Conservation (phyloP, 2,888 invertebrate genomes). For the Meliscaeva auricollis region DNA sequence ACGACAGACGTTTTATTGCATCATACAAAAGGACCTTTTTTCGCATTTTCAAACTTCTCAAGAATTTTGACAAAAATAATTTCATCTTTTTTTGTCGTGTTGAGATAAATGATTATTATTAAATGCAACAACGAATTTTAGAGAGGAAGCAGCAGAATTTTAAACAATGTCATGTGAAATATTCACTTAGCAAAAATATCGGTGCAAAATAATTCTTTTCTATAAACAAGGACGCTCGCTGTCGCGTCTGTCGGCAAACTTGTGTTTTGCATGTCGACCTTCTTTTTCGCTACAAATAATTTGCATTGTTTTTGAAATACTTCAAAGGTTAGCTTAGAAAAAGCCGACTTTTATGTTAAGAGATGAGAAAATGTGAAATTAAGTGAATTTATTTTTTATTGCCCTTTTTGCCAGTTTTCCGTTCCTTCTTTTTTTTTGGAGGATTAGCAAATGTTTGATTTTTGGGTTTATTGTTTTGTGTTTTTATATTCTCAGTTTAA, state of each 20-base stretch:
- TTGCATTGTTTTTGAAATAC: slow-evolving; percentile 17
- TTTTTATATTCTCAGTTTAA: slow-evolving; percentile 33
- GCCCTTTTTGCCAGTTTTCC: slow-evolving; percentile 40
- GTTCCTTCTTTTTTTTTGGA: neutral
- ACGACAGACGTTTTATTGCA: slow-evolving; percentile 58
- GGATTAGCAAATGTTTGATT: slow-evolving; percentile 63
- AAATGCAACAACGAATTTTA: slow-evolving; percentile 45
- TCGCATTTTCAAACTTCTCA: slow-evolving; percentile 40
- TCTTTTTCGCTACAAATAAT: slow-evolving; percentile 5
- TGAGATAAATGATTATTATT: slow-evolving; percentile 48
- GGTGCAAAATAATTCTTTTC: neutral
- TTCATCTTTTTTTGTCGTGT: slow-evolving; percentile 15
- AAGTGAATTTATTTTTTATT: slow-evolving; percentile 44
- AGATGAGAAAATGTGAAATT: neutral
- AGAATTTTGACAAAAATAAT: slow-evolving; percentile 9
- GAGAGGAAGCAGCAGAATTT: slow-evolving; percentile 13
- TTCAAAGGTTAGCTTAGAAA: slow-evolving; percentile 19
- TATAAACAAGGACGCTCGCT: slow-evolving; percentile 13
- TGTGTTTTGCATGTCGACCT: slow-evolving; percentile 23
- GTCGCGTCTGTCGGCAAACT: neutral
- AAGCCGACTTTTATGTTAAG: slow-evolving; percentile 14
- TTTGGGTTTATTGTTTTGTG: slow-evolving; percentile 53
- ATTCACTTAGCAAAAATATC: neutral
- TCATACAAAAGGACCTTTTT: slow-evolving; percentile 53
- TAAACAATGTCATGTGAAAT: slow-evolving; percentile 10